Evolutionary conservation across 2,888 invertebrate genomes (phyloP).

Genomic region (Metacarcinus magister): DNA sequence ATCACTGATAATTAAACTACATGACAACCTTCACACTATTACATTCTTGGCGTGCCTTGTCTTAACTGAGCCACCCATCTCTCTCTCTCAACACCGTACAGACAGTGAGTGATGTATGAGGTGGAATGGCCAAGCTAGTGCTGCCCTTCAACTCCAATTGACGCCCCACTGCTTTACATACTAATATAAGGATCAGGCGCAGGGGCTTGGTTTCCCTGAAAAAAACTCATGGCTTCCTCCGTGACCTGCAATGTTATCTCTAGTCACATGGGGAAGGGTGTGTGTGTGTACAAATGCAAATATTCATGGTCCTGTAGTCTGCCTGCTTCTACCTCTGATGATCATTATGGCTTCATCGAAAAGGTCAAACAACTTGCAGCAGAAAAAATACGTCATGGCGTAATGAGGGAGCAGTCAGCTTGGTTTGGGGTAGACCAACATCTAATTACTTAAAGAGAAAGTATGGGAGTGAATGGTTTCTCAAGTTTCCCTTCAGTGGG

Average conservation of each 20-base stretch:
- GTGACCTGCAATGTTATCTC: no score
- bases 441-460: constrained; percentile 26
- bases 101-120: background rate
- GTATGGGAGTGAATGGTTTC: background rate
- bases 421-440: background rate
- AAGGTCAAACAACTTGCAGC: background rate
- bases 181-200: background rate
- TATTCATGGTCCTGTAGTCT: no score
- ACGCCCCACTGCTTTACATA: background rate
- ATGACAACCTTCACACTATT: background rate
- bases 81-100: background rate
- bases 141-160: background rate
- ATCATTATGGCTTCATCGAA: background rate
- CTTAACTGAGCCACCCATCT: background rate
- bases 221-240: background rate
- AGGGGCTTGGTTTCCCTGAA: background rate
- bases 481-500: constrained; percentile 45
- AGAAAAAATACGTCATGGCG: background rate
- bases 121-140: background rate
- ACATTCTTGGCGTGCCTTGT: background rate
- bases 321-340: no score
- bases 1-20: no score
- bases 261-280: no score
- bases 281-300: no score
- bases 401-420: background rate